phyloP scores from a whole-genome alignment of 2,888 invertebrate genomes.

The Hofmannophila pseudospretella region DNA sequence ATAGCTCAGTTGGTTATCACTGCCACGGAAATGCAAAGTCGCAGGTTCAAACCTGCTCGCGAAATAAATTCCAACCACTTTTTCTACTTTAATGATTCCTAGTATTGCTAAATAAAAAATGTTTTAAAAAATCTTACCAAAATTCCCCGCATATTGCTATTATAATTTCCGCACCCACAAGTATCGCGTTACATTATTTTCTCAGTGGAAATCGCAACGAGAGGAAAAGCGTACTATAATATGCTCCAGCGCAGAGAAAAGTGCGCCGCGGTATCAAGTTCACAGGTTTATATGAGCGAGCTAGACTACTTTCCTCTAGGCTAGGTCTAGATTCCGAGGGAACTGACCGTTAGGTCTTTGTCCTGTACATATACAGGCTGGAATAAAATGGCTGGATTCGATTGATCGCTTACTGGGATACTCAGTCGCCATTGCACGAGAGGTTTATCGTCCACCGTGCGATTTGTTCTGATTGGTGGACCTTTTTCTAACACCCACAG shows the following conservation, averaged over 20 bases:
- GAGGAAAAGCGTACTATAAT: slow-evolving; percentile 64
- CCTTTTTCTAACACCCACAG: no score
- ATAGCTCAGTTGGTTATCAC: no score
- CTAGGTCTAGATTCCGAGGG: slow-evolving; percentile 58
- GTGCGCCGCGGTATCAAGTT: slow-evolving; percentile 67
- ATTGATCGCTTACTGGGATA: no score
- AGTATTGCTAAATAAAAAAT: no score
- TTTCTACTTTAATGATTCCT: no score
- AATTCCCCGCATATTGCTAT: slow-evolving; percentile 48
- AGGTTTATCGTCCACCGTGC: no score
- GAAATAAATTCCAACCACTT: no score
- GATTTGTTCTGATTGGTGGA: no score
- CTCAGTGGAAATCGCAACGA: slow-evolving; percentile 39
- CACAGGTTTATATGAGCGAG: slow-evolving; percentile 68
- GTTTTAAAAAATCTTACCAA: slow-evolving; percentile 69
- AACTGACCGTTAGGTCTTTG: slow-evolving; percentile 72
- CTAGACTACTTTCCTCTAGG: slow-evolving; percentile 62
- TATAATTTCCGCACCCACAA: slow-evolving; percentile 11
- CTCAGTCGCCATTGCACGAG: no score
- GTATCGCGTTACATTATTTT: slow-evolving; percentile 51
- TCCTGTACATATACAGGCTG: slow-evolving; percentile 69
- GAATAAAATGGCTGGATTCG: no score
- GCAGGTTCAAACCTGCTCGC: no score
- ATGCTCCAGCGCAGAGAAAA: slow-evolving; percentile 56
- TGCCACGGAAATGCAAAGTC: no score